Conservation (phyloP, 2,888 invertebrate species). For the Lysandra coridon region DNA sequence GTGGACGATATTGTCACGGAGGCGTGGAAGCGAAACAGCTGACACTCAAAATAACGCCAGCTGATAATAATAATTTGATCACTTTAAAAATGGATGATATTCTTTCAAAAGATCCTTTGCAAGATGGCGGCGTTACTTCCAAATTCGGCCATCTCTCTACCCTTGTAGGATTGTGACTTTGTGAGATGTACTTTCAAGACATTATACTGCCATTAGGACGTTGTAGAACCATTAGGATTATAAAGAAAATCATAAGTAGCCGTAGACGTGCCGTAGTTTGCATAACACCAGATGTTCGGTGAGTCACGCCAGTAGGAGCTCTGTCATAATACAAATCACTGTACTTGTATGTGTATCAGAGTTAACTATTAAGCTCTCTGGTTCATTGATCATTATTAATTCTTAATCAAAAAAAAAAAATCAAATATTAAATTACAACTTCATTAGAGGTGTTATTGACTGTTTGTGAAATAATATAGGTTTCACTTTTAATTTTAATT, state of each 20-base stretch:
- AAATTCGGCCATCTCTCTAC: background rate
- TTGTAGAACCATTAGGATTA: slow-evolving; percentile 7
- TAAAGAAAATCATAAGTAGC: slow-evolving; percentile 17
- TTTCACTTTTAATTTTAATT: too few species aligned
- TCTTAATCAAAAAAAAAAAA: too few species aligned
- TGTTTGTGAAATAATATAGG: background rate
- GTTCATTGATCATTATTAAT: slow-evolving; percentile 28
- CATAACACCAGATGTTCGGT: slow-evolving; percentile 65
- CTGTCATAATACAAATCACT: slow-evolving; percentile 31
- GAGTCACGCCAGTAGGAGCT: slow-evolving; percentile 66
- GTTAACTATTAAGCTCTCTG: background rate
- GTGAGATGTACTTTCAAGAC: background rate
- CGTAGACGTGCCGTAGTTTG: slow-evolving; percentile 35
- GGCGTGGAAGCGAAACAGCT: background rate
- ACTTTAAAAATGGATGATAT: background rate
- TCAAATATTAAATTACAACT: too few species aligned
- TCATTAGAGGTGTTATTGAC: background rate
- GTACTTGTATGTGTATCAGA: background rate
- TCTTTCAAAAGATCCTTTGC: background rate
- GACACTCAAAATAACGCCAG: background rate
- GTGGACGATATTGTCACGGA: too few species aligned
- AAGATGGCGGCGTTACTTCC: background rate
- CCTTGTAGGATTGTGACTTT: background rate
- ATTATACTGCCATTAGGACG: background rate
- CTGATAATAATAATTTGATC: background rate